These are phyloP conservation scores for Euwallacea fornicatus DNA, from an alignment of 1,140 invertebrate genomes.

Conservation along the genomic window DNA sequence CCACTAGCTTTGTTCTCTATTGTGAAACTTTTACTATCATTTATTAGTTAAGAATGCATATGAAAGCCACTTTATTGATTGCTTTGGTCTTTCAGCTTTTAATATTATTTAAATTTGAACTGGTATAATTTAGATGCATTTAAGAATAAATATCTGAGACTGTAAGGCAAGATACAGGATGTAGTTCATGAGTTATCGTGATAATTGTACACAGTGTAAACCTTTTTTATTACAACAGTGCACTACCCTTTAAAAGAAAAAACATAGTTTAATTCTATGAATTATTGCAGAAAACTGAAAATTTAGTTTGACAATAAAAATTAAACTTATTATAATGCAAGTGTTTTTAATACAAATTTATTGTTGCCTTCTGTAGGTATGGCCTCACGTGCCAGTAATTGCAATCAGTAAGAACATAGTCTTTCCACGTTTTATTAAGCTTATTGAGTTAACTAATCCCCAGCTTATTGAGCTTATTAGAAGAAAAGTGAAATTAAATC, in stretches of 20 bases:
- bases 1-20: not conserved
- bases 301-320: too few species aligned
- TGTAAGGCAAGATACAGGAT: too few species aligned
- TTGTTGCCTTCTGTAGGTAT: constrained; percentile 56
- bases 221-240: too few species aligned
- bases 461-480: constrained; percentile 87
- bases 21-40: not conserved
- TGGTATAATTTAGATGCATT: too few species aligned
- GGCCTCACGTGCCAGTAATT: constrained; percentile 94
- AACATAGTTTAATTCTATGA: too few species aligned
- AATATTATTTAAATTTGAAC: not conserved
- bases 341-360: not conserved
- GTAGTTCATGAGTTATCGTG: too few species aligned
- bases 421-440: constrained; percentile 97
- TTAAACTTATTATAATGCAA: not conserved
- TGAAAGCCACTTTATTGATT: too few species aligned
- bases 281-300: too few species aligned
- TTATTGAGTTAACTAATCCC: constrained; percentile 91
- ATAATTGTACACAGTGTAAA: too few species aligned
- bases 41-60: too few species aligned
- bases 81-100: not conserved
- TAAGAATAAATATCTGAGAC: too few species aligned
- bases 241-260: too few species aligned
- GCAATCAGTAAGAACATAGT: constrained; percentile 93
- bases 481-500: constrained; percentile 92